phyloP scores from a whole-genome alignment of 1,140 invertebrate species.

The Campoletis sonorensis region DNA sequence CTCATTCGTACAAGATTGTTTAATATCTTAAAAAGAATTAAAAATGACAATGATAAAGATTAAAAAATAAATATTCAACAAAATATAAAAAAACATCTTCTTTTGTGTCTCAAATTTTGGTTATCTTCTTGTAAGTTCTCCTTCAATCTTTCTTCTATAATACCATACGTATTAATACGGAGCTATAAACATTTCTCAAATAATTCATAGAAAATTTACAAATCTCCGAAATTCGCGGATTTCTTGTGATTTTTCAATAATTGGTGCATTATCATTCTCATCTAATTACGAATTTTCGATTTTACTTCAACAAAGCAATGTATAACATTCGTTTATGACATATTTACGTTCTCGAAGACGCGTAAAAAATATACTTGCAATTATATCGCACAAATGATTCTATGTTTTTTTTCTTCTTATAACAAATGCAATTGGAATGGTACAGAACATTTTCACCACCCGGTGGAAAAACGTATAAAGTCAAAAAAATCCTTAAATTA shows the following conservation, averaged over 20 bases:
- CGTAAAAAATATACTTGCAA: no score
- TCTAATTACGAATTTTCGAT: background rate
- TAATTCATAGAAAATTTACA: conserved; percentile 1
- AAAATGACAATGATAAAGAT: background rate
- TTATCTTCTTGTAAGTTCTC: background rate
- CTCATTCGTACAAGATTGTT: background rate
- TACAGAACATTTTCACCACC: no score
- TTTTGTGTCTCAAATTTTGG: conserved; percentile 2
- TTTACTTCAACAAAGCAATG: no score
- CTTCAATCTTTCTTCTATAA: background rate
- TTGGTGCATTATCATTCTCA: background rate
- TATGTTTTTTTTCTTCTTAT: no score
- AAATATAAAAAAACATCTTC: background rate
- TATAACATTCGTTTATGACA: no score
- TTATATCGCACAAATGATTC: no score
- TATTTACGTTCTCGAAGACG: no score
- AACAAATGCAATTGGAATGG: no score
- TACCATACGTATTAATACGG: background rate
- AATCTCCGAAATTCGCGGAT: background rate
- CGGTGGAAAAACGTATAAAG: no score
- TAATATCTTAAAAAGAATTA: background rate
- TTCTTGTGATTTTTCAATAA: background rate
- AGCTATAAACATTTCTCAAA: conserved; percentile 2
- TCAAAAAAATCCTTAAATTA: no score
- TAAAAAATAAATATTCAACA: conserved; percentile 7